These are phyloP conservation scores for Semotilus atromaculatus DNA, from an alignment of 2,797 vertebrate species.

Conservation along the genomic window DNA sequence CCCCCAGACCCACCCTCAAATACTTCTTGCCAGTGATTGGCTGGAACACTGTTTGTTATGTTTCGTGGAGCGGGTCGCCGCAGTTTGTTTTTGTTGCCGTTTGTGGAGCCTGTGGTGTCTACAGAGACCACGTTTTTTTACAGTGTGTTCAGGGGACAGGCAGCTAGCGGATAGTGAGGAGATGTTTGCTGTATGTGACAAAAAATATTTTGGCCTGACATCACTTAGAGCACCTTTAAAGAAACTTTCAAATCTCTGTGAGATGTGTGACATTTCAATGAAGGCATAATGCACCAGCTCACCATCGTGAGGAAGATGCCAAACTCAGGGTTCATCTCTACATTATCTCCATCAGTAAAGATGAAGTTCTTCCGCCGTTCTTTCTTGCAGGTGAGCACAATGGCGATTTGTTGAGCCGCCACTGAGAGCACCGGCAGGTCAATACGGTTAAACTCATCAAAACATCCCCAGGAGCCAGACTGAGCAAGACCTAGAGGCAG, in stretches of 20 bases:
- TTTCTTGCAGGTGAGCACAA: slow-evolving; percentile 94
- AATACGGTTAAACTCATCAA: slow-evolving; percentile 98
- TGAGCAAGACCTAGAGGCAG: slow-evolving; percentile 88
- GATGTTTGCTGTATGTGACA: too few relatives aligned
- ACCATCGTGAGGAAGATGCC: slow-evolving; percentile 98
- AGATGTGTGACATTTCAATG: not conserved
- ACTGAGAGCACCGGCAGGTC: slow-evolving; percentile 95
- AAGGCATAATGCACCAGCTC: slow-evolving; percentile 50
- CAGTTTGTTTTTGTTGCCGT: too few relatives aligned
- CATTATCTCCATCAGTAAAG: slow-evolving; percentile 93
- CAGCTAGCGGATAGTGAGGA: too few relatives aligned
- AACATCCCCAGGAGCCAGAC: slow-evolving; percentile 98
- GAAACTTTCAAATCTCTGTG: not conserved
- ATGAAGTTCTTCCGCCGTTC: slow-evolving; percentile 87
- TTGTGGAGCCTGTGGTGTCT: too few relatives aligned
- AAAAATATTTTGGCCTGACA: too few relatives aligned
- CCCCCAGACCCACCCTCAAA: too few relatives aligned
- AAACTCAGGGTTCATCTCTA: slow-evolving; percentile 96
- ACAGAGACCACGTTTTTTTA: too few relatives aligned
- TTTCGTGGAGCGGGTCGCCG: too few relatives aligned
- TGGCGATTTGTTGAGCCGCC: slow-evolving; percentile 95
- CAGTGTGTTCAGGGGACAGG: too few relatives aligned
- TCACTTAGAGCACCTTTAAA: too few relatives aligned
- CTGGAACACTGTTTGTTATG: too few relatives aligned
- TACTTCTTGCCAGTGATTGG: too few relatives aligned